phyloP scores from a whole-genome alignment of 2,888 invertebrate species.

The Griposia aprilina region DNA sequence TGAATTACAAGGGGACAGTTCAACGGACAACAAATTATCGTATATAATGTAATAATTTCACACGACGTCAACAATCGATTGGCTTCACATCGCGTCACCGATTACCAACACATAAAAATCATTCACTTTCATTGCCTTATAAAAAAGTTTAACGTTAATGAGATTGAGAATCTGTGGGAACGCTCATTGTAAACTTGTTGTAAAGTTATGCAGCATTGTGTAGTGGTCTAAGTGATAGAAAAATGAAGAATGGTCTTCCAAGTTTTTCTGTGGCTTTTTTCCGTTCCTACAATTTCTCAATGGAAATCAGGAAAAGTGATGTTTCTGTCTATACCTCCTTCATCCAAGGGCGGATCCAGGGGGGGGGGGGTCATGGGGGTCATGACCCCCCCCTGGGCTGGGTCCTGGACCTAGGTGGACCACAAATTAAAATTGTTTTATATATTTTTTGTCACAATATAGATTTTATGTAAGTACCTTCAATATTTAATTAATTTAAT shows the following conservation, averaged over 20 bases:
- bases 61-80: conserved; percentile 69
- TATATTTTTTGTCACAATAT: too few species aligned
- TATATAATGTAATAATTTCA: conserved; percentile 62
- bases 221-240: conserved; percentile 37
- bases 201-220: conserved; percentile 59
- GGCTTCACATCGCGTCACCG: conserved; percentile 65
- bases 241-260: conserved; percentile 23
- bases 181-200: conserved; percentile 57
- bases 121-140: conserved; percentile 73
- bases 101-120: conserved; percentile 63
- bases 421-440: too few species aligned
- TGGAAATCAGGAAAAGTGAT: conserved; percentile 12
- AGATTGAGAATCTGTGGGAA: conserved; percentile 51
- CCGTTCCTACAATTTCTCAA: conserved; percentile 7
- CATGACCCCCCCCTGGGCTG: too few species aligned
- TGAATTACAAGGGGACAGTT: conserved; percentile 31
- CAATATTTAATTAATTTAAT: too few species aligned
- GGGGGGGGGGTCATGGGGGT: too few species aligned
- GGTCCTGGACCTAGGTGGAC: too few species aligned
- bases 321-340: too few species aligned
- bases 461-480: too few species aligned
- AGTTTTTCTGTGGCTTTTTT: conserved; percentile 29
- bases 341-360: too few species aligned
- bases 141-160: conserved; percentile 60
- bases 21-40: conserved; percentile 60